Evolutionary conservation across 2,113 vertebrate genomes (phyloP).

Genomic region (Eurystomus gularis): DNA sequence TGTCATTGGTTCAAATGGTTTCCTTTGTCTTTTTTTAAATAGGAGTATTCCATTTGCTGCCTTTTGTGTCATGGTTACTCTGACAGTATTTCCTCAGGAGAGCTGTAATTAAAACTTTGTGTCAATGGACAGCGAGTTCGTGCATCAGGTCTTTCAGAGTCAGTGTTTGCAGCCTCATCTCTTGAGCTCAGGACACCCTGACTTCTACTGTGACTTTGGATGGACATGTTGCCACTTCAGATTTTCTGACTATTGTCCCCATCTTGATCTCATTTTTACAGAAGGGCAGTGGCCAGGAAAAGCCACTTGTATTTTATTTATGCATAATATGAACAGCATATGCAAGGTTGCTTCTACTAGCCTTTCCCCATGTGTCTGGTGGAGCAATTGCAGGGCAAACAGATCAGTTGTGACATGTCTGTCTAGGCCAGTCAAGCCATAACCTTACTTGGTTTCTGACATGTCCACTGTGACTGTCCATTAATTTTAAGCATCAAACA

Average conservation of each 20-base stretch:
- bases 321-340: background rate
- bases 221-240: background rate
- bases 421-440: background rate
- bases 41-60: background rate
- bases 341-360: background rate
- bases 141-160: background rate
- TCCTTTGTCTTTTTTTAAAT: background rate
- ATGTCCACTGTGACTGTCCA: background rate
- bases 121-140: accelerated
- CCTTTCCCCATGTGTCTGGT: accelerated
- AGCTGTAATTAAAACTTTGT: background rate
- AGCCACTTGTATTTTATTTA: background rate
- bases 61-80: background rate
- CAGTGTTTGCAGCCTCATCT: background rate
- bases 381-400: background rate
- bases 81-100: background rate
- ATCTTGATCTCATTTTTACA: background rate
- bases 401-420: background rate
- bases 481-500: background rate
- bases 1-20: background rate
- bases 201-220: background rate
- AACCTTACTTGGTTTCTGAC: background rate
- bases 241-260: background rate
- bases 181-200: background rate
- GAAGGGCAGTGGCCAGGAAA: background rate